phyloP scores from a whole-genome alignment of 2,888 invertebrate species.

The Synergus laeviventris region DNA sequence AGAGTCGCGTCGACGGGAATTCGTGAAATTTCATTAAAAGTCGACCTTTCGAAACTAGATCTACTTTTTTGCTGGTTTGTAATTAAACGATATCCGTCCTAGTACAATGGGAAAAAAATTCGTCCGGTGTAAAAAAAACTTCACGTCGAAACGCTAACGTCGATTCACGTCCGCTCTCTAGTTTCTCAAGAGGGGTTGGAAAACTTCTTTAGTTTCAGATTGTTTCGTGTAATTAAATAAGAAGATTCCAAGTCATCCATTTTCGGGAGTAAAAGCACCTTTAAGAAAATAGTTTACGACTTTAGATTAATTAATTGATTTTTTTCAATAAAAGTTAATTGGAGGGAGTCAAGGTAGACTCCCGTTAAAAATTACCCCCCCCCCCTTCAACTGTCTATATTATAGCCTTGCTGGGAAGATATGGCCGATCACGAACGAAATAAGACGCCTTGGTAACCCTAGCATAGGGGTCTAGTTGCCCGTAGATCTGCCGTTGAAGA shows the following conservation, averaged over 20 bases:
- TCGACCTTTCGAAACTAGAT: background rate
- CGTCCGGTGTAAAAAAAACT: background rate
- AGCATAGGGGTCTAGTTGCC: constrained; percentile 48
- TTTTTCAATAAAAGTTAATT: constrained; percentile 17
- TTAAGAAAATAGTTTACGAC: background rate
- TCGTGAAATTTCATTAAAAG: constrained; percentile 17
- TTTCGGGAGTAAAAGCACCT: background rate
- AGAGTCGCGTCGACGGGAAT: background rate
- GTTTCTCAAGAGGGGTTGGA: constrained; percentile 19
- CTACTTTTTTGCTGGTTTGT: constrained; percentile 39
- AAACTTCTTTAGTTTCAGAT: background rate
- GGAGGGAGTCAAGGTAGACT: background rate
- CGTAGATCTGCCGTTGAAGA: constrained; percentile 46
- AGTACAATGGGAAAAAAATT: background rate
- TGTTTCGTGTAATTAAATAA: constrained; percentile 22
- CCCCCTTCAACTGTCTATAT: background rate
- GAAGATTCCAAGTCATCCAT: background rate
- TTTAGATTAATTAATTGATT: background rate
- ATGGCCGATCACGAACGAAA: constrained; percentile 42
- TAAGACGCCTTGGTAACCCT: constrained; percentile 48
- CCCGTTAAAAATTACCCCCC: background rate
- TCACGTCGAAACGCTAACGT: background rate
- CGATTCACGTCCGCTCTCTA: constrained; percentile 48
- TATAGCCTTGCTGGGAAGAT: constrained; percentile 3
- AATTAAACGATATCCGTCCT: constrained; percentile 51